Percentiles rank a stretch among this genome's conserved stretches.
Conservation (phyloP, 1,140 invertebrate genomes). For the Conus betulinus region DNA sequence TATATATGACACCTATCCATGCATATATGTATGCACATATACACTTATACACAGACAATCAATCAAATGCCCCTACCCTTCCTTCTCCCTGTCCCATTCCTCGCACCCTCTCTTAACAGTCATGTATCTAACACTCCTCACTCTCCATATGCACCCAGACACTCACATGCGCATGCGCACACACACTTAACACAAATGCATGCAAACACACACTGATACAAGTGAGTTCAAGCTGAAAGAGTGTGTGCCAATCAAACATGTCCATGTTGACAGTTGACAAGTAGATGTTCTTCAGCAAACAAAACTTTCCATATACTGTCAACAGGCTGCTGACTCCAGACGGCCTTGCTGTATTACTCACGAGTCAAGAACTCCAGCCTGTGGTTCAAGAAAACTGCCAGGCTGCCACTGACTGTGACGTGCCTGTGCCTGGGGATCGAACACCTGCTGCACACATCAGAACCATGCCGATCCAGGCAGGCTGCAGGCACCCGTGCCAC, state of each 20-base stretch:
- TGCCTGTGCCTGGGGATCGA: neutral
- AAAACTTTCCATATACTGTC: neutral
- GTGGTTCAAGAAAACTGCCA: neutral
- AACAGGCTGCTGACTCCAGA: slow-evolving; percentile 33
- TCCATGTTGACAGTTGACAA: too few species aligned
- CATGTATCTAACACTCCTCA: too few species aligned
- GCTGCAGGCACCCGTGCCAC: neutral
- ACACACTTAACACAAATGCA: neutral
- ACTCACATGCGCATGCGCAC: neutral
- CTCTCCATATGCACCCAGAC: too few species aligned
- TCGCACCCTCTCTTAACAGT: too few species aligned
- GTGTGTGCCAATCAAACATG: neutral
- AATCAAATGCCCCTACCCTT: too few species aligned
- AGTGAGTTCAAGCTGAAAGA: neutral
- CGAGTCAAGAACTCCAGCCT: slow-evolving; percentile 33
- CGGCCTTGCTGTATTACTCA: slow-evolving; percentile 43
- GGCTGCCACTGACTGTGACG: neutral
- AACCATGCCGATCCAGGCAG: neutral
- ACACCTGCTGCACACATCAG: neutral
- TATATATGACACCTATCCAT: too few species aligned
- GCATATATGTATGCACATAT: neutral
- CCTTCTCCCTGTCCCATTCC: too few species aligned
- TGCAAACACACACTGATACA: neutral
- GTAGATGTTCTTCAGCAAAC: neutral
- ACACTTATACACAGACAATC: neutral